Evolutionary conservation across 2,113 vertebrate species (phyloP).

Genomic region (Oreochromis niloticus): DNA sequence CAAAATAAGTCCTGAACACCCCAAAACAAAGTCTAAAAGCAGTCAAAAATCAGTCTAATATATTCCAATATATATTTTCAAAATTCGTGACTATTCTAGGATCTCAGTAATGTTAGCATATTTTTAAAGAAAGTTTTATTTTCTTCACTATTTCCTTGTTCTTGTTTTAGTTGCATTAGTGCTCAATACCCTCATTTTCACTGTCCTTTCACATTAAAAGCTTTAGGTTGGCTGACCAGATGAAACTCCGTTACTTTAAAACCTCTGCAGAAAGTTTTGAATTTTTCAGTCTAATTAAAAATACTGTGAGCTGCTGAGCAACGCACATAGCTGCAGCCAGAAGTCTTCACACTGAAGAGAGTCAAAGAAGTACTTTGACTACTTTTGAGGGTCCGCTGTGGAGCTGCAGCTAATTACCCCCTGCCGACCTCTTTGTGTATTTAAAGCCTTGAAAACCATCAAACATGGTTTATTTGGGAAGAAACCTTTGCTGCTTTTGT

Average conservation of each 20-base stretch:
- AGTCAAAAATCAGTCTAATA: neutral
- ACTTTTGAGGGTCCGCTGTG: neutral
- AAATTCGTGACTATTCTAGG: neutral
- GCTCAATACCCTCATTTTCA: neutral
- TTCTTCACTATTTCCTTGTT: neutral
- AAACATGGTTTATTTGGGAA: neutral
- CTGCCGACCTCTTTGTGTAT: neutral
- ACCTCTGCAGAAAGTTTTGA: neutral
- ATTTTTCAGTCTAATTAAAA: neutral
- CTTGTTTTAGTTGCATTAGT: neutral
- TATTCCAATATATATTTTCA: neutral
- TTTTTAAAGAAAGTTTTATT: neutral
- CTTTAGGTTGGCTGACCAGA: neutral
- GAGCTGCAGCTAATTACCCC: conserved; percentile 1
- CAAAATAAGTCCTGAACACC: neutral
- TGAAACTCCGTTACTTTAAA: neutral
- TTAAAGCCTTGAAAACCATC: neutral
- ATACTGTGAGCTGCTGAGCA: neutral
- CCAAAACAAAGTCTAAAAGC: neutral
- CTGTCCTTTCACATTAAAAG: neutral
- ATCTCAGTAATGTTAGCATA: neutral
- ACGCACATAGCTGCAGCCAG: neutral
- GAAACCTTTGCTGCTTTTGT: neutral
- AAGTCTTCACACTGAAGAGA: neutral
- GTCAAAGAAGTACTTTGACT: neutral